Evolutionary conservation across 2,888 invertebrate genomes (phyloP).

Genomic region (Eupithecia tripunctaria): DNA sequence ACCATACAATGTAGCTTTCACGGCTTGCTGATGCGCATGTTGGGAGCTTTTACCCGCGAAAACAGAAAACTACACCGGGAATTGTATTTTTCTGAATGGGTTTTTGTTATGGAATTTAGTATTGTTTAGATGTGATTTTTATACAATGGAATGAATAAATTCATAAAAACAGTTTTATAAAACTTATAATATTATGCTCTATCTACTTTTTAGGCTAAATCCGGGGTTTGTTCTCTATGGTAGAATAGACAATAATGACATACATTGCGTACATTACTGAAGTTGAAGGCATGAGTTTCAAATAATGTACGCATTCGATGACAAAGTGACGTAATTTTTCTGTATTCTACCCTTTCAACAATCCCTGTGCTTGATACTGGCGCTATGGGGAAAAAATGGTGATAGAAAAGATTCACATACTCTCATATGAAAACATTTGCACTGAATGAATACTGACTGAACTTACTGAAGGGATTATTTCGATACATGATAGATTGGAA

Average conservation of each 20-base stretch:
- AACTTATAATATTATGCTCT: background rate
- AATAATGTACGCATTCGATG: too few relatives aligned
- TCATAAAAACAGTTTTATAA: background rate
- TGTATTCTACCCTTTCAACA: too few relatives aligned
- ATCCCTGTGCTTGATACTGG: too few relatives aligned
- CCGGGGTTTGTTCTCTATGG: too few relatives aligned
- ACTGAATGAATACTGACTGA: background rate
- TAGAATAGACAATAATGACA: too few relatives aligned
- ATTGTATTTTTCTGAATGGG: conserved; percentile 27
- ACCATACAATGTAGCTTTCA: conserved; percentile 58
- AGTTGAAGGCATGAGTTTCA: too few relatives aligned
- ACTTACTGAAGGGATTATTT: background rate
- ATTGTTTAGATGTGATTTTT: conserved; percentile 15
- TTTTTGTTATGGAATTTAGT: conserved; percentile 17
- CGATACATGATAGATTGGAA: background rate
- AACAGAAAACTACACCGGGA: conserved; percentile 37
- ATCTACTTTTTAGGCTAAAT: background rate
- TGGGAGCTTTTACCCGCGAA: conserved; percentile 50
- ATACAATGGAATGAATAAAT: conserved; percentile 1
- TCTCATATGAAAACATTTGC: background rate
- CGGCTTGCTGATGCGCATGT: conserved; percentile 52
- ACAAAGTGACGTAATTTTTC: too few relatives aligned
- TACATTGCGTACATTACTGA: too few relatives aligned
- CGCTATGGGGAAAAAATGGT: background rate
- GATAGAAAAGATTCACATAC: background rate